These are phyloP conservation scores for Fregata magnificens DNA, from an alignment of 2,113 vertebrate species.

Conservation along the genomic window DNA sequence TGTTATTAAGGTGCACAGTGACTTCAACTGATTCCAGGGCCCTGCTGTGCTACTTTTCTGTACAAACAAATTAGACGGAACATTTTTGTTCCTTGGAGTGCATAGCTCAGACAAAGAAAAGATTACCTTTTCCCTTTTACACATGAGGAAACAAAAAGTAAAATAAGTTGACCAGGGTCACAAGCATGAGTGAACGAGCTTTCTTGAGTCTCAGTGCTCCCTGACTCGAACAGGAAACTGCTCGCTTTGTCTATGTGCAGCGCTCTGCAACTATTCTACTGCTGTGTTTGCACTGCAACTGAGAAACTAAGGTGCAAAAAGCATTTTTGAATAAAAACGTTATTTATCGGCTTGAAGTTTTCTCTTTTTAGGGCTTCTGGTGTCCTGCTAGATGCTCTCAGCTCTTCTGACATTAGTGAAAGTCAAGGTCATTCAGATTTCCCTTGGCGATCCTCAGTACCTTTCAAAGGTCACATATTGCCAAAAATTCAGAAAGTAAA, in stretches of 20 bases:
- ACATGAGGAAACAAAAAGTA: conserved; percentile 16
- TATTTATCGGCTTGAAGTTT: background rate
- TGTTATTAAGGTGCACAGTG: conserved; percentile 23
- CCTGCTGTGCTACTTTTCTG: background rate
- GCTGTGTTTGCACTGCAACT: background rate
- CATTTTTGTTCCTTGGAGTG: conserved; percentile 24
- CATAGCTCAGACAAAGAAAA: conserved; percentile 43
- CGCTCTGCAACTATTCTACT: background rate
- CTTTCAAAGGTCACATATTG: background rate
- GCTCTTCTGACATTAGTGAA: background rate
- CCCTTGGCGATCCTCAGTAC: background rate
- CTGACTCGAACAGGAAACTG: background rate
- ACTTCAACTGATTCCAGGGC: background rate
- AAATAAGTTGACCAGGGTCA: conserved; percentile 10
- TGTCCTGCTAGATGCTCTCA: background rate
- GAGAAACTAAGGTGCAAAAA: conserved; percentile 38
- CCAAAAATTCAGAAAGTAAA: background rate
- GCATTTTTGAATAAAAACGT: background rate
- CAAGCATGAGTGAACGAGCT: background rate
- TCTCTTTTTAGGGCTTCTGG: background rate
- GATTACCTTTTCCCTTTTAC: background rate
- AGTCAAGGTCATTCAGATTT: background rate
- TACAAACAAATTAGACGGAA: conserved; percentile 17
- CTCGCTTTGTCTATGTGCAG: background rate
- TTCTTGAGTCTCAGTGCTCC: conserved; percentile 29